phyloP scores from a whole-genome alignment of 2,113 vertebrate species.

The Ptilonorhynchus violaceus region DNA sequence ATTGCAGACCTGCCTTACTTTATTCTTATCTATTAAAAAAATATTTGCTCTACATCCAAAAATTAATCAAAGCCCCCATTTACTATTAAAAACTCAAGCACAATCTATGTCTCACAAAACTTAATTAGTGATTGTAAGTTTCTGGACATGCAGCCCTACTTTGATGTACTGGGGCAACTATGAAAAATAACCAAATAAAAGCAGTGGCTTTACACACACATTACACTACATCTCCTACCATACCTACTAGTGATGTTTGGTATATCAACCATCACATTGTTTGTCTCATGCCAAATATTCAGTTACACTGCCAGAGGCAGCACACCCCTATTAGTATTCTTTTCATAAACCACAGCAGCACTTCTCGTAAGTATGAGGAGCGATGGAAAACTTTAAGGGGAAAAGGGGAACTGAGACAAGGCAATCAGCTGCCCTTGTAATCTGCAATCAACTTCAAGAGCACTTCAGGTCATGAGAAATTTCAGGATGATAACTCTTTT shows the following conservation, averaged over 20 bases:
- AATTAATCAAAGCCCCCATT: neutral
- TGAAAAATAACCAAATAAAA: neutral
- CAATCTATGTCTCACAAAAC: neutral
- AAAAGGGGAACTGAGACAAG: neutral
- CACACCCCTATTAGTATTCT: neutral
- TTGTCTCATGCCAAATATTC: neutral
- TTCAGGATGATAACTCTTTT: constrained; percentile 35
- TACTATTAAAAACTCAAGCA: neutral
- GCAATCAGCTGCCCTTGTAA: constrained; percentile 13
- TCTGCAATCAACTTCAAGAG: constrained; percentile 4
- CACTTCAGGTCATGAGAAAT: constrained; percentile 58
- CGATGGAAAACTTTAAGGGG: neutral
- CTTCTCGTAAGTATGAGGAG: neutral
- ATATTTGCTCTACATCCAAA: neutral
- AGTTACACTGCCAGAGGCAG: neutral
- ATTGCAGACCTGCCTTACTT: neutral
- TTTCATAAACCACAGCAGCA: neutral
- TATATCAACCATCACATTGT: neutral
- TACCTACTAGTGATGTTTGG: neutral
- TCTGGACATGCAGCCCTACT: neutral
- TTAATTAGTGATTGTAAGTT: neutral
- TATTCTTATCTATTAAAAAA: neutral
- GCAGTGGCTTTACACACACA: neutral
- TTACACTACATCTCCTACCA: neutral
- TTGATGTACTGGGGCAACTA: neutral